A percentile compares a stretch with the other conserved stretches of the same genome.
phyloP scores from a whole-genome alignment of 2,888 invertebrate genomes.

The Argynnis bischoffii region DNA sequence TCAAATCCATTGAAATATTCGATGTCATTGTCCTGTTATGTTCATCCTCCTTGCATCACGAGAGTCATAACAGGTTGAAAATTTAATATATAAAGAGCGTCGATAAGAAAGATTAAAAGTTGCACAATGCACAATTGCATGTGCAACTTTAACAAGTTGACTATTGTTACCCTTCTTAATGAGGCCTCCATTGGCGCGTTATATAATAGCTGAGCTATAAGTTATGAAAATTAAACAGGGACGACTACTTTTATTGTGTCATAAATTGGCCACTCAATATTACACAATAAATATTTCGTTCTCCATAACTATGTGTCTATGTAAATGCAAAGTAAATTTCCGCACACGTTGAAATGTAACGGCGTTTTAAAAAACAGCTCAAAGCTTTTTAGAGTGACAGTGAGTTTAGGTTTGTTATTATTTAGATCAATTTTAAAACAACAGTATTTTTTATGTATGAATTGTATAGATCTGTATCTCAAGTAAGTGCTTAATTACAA shows the following conservation, averaged over 20 bases:
- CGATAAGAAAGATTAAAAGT: constrained; percentile 30
- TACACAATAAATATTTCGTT: constrained; percentile 16
- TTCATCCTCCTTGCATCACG: constrained; percentile 39
- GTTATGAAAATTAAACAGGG: constrained; percentile 17
- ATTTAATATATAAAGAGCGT: constrained; percentile 27
- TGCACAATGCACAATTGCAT: constrained; percentile 27
- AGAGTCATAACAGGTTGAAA: constrained; percentile 35
- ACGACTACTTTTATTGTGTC: constrained; percentile 15
- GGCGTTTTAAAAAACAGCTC: too few species aligned
- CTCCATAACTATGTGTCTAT: constrained; percentile 2
- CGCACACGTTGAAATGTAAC: too few species aligned
- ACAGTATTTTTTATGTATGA: neutral
- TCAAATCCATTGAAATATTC: constrained; percentile 49
- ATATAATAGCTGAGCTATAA: constrained; percentile 18
- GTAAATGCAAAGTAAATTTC: too few species aligned
- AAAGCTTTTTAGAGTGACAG: too few species aligned
- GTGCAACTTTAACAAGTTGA: constrained; percentile 13
- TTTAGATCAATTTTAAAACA: too few species aligned
- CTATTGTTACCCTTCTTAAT: constrained; percentile 25
- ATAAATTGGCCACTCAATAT: constrained; percentile 12
- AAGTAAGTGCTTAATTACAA: neutral
- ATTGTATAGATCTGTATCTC: neutral
- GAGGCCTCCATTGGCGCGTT: constrained; percentile 4
- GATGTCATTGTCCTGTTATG: constrained; percentile 59
- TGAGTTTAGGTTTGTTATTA: too few species aligned